Percentiles rank a stretch among this genome's conserved stretches.
Conservation (phyloP, 2,888 invertebrate species). For the Hydrotaea cyrtoneurina region DNA sequence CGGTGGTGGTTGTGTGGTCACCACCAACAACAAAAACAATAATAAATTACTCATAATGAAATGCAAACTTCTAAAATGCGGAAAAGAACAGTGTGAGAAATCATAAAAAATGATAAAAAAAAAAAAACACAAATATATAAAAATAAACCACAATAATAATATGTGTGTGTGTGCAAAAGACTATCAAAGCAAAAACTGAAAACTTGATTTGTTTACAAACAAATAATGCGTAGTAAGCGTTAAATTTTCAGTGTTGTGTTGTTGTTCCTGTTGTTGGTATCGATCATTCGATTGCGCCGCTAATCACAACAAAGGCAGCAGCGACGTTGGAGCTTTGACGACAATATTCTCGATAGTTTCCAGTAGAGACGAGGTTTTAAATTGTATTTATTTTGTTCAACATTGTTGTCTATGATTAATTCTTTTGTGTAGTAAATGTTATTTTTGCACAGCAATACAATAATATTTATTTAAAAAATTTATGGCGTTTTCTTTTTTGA, state of each 20-base stretch:
- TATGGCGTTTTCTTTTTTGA: neutral
- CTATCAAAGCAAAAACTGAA: neutral
- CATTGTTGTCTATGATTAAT: neutral
- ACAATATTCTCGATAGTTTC: neutral
- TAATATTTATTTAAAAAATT: conserved; percentile 4
- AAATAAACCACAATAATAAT: neutral
- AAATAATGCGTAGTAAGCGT: conserved; percentile 33
- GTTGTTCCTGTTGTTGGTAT: neutral
- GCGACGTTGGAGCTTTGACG: neutral
- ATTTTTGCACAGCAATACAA: neutral
- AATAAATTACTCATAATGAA: neutral
- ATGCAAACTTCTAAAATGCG: conserved; percentile 1
- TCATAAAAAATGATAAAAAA: conserved; percentile 19
- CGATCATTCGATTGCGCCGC: neutral
- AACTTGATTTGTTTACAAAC: conserved; percentile 41
- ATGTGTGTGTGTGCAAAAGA: neutral
- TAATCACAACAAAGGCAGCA: neutral
- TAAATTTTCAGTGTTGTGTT: neutral
- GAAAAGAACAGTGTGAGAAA: neutral
- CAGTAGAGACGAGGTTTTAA: neutral
- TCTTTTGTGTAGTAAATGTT: neutral
- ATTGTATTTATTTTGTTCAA: neutral
- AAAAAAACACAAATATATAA: neutral
- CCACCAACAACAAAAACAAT: neutral
- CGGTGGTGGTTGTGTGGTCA: too few relatives aligned